phyloP scores from a whole-genome alignment of 2,888 invertebrate species.

The Sphecodes monilicornis region DNA sequence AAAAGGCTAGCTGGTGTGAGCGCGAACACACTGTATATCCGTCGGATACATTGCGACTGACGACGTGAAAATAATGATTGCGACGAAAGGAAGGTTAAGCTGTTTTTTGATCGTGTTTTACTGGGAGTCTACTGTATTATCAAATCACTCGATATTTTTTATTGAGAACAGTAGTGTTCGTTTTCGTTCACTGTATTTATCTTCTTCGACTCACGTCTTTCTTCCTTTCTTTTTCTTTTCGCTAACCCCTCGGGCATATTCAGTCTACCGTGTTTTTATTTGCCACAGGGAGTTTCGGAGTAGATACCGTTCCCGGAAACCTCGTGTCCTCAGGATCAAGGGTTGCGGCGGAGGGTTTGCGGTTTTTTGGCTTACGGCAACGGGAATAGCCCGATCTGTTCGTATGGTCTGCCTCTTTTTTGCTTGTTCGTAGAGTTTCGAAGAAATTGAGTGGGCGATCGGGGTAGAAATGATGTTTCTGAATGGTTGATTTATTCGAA shows the following conservation, averaged over 20 bases:
- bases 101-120: neutral
- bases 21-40: too few species aligned
- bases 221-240: slow-evolving; percentile 10
- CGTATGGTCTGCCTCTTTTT: neutral
- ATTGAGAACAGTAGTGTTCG: neutral
- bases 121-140: too few species aligned
- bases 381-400: neutral
- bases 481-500: neutral
- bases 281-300: slow-evolving; percentile 1
- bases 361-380: neutral
- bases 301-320: neutral
- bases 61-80: too few species aligned
- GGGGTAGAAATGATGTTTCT: neutral
- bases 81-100: too few species aligned
- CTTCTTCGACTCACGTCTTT: neutral
- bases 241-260: neutral
- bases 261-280: neutral
- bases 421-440: neutral
- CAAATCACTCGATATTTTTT: neutral
- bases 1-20: too few species aligned
- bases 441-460: neutral
- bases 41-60: too few species aligned
- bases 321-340: neutral
- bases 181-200: neutral
- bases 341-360: neutral